Evolutionary conservation across 2,113 vertebrate species (phyloP).

Genomic region (Silurus meridionalis): DNA sequence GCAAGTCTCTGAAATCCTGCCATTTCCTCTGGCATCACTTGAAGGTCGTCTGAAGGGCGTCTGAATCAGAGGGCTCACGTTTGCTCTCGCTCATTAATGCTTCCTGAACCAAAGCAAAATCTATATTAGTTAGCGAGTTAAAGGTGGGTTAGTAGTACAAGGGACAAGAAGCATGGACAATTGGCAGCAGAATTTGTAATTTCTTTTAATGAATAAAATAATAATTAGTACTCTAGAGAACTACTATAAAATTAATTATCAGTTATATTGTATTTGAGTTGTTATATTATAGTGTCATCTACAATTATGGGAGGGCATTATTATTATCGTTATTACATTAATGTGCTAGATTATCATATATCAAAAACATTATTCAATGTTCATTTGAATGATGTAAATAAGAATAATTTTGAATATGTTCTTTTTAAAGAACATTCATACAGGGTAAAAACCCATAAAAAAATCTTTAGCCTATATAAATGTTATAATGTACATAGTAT

Average conservation of each 20-base stretch:
- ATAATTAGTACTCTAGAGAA: neutral
- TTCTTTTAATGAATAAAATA: neutral
- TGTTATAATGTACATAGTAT: no score
- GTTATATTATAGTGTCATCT: neutral
- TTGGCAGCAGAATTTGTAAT: neutral
- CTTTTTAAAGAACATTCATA: neutral
- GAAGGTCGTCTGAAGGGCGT: constrained; percentile 44
- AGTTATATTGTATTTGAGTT: neutral
- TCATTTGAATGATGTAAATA: neutral
- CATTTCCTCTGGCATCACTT: constrained; percentile 32
- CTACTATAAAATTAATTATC: neutral
- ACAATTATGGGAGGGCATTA: neutral
- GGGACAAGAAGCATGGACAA: neutral
- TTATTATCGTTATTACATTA: neutral
- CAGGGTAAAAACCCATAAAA: neutral
- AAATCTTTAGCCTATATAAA: neutral
- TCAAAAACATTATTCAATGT: neutral
- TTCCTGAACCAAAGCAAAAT: neutral
- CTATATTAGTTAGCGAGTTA: neutral
- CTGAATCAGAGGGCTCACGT: neutral
- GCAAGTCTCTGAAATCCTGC: constrained; percentile 26
- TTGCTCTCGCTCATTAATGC: neutral
- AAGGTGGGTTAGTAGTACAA: constrained; percentile 1
- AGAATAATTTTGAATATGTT: neutral
- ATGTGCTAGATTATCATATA: neutral